Evolutionary conservation across 2,888 invertebrate species (phyloP).

Genomic region (Conops quadrifasciatus): DNA sequence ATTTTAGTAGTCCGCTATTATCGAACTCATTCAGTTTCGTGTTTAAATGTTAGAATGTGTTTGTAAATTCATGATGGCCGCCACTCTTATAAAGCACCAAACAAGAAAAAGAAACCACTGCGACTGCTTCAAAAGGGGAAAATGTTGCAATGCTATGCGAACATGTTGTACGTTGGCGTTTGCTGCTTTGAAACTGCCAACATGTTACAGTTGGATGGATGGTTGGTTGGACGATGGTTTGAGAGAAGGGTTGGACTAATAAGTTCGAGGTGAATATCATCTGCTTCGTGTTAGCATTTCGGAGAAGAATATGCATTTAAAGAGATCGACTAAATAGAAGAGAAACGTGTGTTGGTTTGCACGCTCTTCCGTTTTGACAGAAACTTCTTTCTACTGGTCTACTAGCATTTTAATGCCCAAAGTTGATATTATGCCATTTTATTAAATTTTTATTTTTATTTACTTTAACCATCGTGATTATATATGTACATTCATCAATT

Average conservation of each 20-base stretch:
- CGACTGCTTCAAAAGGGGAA: slow-evolving; percentile 25
- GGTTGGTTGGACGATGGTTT: neutral
- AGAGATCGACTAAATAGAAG: too few species aligned
- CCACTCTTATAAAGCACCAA: slow-evolving; percentile 30
- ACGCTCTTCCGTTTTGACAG: too few species aligned
- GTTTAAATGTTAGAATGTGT: slow-evolving; percentile 36
- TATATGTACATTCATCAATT: too few species aligned
- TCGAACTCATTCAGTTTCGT: slow-evolving; percentile 45
- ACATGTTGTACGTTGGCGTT: slow-evolving; percentile 36
- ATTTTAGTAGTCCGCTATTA: too few species aligned
- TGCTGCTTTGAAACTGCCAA: neutral
- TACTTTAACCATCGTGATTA: too few species aligned
- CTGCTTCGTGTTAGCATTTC: too few species aligned
- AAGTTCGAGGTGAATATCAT: slow-evolving; percentile 25
- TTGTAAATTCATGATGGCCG: slow-evolving; percentile 49
- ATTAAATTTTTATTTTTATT: too few species aligned
- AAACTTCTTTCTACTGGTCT: too few species aligned
- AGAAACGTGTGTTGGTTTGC: too few species aligned
- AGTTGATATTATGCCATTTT: too few species aligned
- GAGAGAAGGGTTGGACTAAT: neutral
- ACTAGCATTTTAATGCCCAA: too few species aligned
- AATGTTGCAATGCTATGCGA: slow-evolving; percentile 33
- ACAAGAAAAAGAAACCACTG: neutral
- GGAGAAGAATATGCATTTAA: too few species aligned
- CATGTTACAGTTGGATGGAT: neutral